phyloP scores from a whole-genome alignment of 2,888 invertebrate species.

The Lithophane socia region DNA sequence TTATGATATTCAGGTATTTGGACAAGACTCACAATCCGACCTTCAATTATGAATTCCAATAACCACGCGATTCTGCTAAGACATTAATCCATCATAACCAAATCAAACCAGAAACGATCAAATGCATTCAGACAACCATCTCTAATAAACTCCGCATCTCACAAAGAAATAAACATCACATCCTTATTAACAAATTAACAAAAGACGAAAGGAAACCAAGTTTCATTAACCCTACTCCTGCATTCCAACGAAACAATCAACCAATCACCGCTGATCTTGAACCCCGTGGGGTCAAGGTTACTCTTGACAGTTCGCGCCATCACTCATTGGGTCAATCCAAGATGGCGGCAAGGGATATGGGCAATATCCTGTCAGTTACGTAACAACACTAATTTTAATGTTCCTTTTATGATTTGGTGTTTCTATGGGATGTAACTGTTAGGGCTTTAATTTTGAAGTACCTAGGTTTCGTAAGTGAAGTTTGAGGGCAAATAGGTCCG shows the following conservation, averaged over 20 bases:
- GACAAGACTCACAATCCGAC: no score
- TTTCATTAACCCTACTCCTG: constrained; percentile 31
- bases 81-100: not conserved
- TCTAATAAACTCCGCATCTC: not conserved
- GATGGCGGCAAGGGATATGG: constrained; percentile 64
- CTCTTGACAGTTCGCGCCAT: constrained; percentile 41
- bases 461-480: no score
- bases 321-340: constrained; percentile 62
- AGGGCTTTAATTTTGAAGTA: constrained; percentile 4
- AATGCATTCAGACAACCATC: not conserved
- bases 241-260: constrained; percentile 41
- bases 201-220: constrained; percentile 36
- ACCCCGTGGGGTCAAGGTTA: constrained; percentile 57
- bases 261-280: constrained; percentile 61
- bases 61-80: not conserved
- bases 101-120: not conserved
- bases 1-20: not conserved
- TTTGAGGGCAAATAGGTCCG: not conserved
- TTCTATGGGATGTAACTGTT: constrained; percentile 15
- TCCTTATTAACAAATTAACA: constrained; percentile 31
- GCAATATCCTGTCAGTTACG: constrained; percentile 63
- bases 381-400: constrained; percentile 61
- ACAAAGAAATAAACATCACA: constrained; percentile 9
- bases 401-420: constrained; percentile 46
- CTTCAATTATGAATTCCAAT: not conserved